Conservation (phyloP, 1,140 invertebrate species). For the Penaeus indicus region DNA sequence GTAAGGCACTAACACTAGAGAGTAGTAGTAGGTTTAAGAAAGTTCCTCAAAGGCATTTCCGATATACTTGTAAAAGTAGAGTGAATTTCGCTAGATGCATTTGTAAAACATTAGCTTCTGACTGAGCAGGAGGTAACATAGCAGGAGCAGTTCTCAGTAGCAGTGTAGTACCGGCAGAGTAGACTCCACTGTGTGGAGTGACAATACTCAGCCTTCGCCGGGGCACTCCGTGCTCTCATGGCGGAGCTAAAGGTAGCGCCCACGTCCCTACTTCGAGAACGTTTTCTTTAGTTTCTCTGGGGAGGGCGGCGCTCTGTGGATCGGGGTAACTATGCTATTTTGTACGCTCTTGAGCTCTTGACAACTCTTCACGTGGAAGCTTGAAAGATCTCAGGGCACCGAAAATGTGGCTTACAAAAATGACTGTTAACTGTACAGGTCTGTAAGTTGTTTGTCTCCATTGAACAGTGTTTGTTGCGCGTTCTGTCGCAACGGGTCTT, state of each 20-base stretch:
- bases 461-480: conserved; percentile 57
- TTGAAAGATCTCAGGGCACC: conserved; percentile 64
- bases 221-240: background rate
- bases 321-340: conserved; percentile 64
- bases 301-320: conserved; percentile 57
- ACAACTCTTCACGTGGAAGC: conserved; percentile 64
- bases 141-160: conserved; percentile 57
- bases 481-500: conserved; percentile 45
- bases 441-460: conserved; percentile 57
- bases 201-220: conserved; percentile 44
- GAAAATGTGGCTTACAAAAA: conserved; percentile 61
- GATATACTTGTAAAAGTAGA: conserved; percentile 56
- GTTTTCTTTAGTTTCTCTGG: conserved; percentile 45
- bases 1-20: conserved; percentile 45
- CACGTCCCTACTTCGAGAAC: conserved; percentile 45
- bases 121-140: conserved; percentile 52
- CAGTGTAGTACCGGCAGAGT: conserved; percentile 48
- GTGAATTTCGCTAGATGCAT: conserved; percentile 56
- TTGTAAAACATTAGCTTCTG: conserved; percentile 61
- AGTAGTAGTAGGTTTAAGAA: conserved; percentile 58
- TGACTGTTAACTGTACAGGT: conserved; percentile 61
- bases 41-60: conserved; percentile 60
- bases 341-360: conserved; percentile 63
- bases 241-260: conserved; percentile 45
- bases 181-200: conserved; percentile 61